Base-by-base conservation (phyloP, 2,797 vertebrate genomes). In the Megalops cyprinoides region DNA sequence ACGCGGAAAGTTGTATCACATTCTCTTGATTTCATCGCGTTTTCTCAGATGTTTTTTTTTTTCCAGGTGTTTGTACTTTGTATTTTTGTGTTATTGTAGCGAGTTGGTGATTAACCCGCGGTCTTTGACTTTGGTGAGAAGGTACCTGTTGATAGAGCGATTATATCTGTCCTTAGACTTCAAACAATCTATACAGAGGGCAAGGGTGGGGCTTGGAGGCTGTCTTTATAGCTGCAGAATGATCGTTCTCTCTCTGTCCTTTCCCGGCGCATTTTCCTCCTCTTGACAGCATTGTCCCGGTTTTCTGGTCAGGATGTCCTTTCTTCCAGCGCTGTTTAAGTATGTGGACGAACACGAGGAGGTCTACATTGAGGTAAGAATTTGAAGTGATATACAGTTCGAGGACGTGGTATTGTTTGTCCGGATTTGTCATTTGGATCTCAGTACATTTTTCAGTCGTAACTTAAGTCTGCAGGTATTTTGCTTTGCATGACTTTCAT, bases 281-380 rank as follows among this genome's bases (percentile, higher is more conserved):
- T 69, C 18, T 14, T 69, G 31, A 39, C 34, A 69, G 65, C 34
- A 37, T 14, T 42, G 39, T 18, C 65, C 23, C 34, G 48, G 25
- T 65, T 6, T 62, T 34, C 8, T 67, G 15, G 55, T 31, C 86
- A 92, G 91, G 18, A 99, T 99, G 98, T 90, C 96, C 51, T 86
- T 86, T 80, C 95, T 99, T 65, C 69, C 89, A 7, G 28, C 87
- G 0, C 88, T 99, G 60, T 99, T 99, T 86, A 92, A 96, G 82
- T 95, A 98, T 49, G 92, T 99, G 73, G 97, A 99, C n/a, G 93
- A 96, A 15, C 93, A 99, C 82, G 97, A 99, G 91, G 97, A 98
- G 0, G 86, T 94, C 8, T 99, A 97, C 23, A 81, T 99, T 78
- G 48, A 97, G 95, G 98, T 98, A 90, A 90, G 2, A 78, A 2